Base-by-base conservation (phyloP, 2,888 invertebrate species). In the Alsophila aescularia region DNA sequence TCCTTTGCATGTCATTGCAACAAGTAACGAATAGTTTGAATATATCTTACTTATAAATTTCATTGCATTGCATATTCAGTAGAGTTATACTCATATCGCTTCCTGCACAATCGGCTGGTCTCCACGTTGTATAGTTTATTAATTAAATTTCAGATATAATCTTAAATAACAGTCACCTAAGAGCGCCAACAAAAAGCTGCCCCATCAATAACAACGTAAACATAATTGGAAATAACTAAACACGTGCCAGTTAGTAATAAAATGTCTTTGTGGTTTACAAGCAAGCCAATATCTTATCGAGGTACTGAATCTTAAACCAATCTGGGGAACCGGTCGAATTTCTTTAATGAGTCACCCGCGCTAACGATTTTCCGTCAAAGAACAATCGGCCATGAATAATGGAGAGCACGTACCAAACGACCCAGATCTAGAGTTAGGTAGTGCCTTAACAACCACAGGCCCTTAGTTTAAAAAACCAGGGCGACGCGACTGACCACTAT, bases 331-430 rank as follows among this genome's bases (percentile, higher is more conserved):
- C 70, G 72, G 73, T 80, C 70, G 71, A 74, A 79, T 81, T 82
- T 87, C 82, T 88, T 85, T 85, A 89, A 90, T 90, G 90, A 90
- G 82, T 88, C 89, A 90, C 77, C 60, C 64, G 67, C 54, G 68
- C 73, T 86, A 88, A 87, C 85, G 85, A 89, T 87, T 89, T 89
- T 87, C 80, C 79, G 80, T 86, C 84, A 85, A 76, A 73, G 64
- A 79, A 83, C 83, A 83, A 85, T 86, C 72, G 83, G 62, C 76
- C 81, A 85, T 88, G 87, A 89, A 88, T 90, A 86, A 89, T 90
- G 83, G 77, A 87, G 74, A 73, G 67, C 77, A 75, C 76, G 77
- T 74, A 77, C 56, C 53, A 41, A 65, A 69, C 77, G 85, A 77
- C 85, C 89, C 76, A 89, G 75, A 87, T 88, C 78, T 81, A 60